Evolutionary conservation across 2,797 vertebrate genomes (phyloP), one percentile per base, ranked within the genome.

Genomic region (Corythornis leucogaster): DNA sequence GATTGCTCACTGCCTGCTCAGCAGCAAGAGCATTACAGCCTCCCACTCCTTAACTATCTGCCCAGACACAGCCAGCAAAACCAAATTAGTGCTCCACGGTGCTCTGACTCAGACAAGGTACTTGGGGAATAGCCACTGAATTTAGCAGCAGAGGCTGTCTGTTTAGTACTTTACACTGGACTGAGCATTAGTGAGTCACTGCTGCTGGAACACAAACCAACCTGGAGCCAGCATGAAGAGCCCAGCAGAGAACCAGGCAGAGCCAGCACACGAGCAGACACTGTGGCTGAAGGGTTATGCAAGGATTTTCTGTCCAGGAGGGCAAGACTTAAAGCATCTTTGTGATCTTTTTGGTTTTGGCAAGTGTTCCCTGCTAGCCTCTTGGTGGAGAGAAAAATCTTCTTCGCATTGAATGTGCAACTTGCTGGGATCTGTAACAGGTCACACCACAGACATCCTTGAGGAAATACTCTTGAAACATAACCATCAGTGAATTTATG

Each of bases 101-200:
- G 67, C 77, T 92, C 75, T 97, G 95, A 95, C 66, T 97, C 94
- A 96, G 77, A 82, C 38, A 53, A 30, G 85, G 87, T 24, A 91
- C 66, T 94, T 42, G 35, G 85, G 92, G 81, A 91, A 91, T 59
- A 90, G 64, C 67, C 53, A 10, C 93, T 89, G 87, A 92, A 83
- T 96, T 85, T 71, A 96, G 85, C 85, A 92, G 90, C 90, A 94
- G 30, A 91, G 75, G 33, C 89, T 94, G 94, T 78, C 59, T 90
- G 74, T 19, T 96, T 55, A 75, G 90, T 79, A 33, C 71, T 95
- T 97, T 79, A 81, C 70, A 78, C 35, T 61, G 68, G 66, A 63
- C 85, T 89, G 90, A 96, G 87, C 94, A 95, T 93, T 77, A 89
- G 67, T 95, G 95, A 97, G 85, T 97, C 95, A 96, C 74, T 61